Percentiles rank a stretch among this genome's conserved stretches.
Conservation (phyloP, 2,797 vertebrate genomes). For the Holocentrus rufus region DNA sequence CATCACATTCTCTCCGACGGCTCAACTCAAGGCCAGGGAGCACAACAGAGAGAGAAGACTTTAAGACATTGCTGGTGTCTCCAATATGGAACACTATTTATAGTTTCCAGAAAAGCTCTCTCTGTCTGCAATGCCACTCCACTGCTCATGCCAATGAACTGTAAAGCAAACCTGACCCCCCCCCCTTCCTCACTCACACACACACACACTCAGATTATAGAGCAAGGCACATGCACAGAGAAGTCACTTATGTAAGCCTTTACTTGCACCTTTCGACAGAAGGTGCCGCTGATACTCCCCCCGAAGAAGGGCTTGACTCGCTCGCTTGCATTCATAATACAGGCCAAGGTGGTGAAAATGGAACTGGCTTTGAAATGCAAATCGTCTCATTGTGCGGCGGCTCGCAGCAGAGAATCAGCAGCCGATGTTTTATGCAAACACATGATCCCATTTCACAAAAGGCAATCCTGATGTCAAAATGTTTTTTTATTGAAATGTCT, state of each 20-base stretch:
- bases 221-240: constrained; percentile 23
- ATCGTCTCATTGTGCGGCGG: constrained; percentile 49
- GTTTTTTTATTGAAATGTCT: constrained; percentile 58
- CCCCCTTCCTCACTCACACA: not conserved
- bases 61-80: constrained; percentile 57
- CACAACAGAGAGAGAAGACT: constrained; percentile 46
- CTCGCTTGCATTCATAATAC: constrained; percentile 32
- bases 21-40: constrained; percentile 52
- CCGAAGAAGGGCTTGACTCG: constrained; percentile 16
- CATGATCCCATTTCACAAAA: constrained; percentile 49
- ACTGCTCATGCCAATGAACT: constrained; percentile 36
- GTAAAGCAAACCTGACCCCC: constrained; percentile 49
- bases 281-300: constrained; percentile 38
- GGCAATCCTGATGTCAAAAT: constrained; percentile 41
- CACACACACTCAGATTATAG: constrained; percentile 29
- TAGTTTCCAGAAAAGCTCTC: constrained; percentile 65
- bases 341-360: constrained; percentile 53
- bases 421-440: constrained; percentile 49
- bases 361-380: constrained; percentile 74
- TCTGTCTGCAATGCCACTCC: constrained; percentile 39
- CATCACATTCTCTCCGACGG: constrained; percentile 43
- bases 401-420: constrained; percentile 40
- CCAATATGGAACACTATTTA: constrained; percentile 72
- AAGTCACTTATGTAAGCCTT: constrained; percentile 66
- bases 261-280: constrained; percentile 61